Evolutionary conservation across 2,888 invertebrate genomes (phyloP).

Genomic region (Sceliomorpha sp.): DNA sequence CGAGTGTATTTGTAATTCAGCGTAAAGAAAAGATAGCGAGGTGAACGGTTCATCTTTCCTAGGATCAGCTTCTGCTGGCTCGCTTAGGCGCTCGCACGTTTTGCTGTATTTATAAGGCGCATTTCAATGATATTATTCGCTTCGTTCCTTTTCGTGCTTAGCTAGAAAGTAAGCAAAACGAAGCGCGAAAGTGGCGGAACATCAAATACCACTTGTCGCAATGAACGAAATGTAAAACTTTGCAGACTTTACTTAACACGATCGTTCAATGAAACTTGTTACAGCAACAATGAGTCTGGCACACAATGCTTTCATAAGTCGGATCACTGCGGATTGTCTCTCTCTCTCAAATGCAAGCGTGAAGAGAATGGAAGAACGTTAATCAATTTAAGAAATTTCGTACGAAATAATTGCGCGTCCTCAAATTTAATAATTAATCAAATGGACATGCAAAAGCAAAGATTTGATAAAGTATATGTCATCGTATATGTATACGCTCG

Average conservation of each 20-base stretch:
- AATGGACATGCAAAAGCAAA: too few species aligned
- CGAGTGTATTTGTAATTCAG: constrained; percentile 61
- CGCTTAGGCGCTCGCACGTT: constrained; percentile 52
- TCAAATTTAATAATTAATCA: too few species aligned
- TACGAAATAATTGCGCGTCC: too few species aligned
- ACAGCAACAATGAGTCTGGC: too few species aligned
- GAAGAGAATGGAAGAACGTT: not conserved
- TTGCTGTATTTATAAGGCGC: constrained; percentile 69
- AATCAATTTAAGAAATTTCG: too few species aligned
- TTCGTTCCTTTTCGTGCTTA: constrained; percentile 57
- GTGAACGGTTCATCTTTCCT: constrained; percentile 65
- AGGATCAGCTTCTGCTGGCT: constrained; percentile 60
- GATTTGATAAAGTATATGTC: not conserved
- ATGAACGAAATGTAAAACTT: constrained; percentile 14
- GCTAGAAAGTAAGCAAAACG: constrained; percentile 21
- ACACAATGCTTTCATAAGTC: not conserved
- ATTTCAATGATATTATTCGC: constrained; percentile 70
- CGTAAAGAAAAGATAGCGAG: constrained; percentile 65
- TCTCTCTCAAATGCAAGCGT: not conserved
- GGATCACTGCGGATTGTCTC: not conserved
- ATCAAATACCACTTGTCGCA: not conserved
- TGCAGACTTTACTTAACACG: constrained; percentile 26
- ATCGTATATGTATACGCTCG: not conserved
- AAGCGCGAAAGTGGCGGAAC: constrained; percentile 12
- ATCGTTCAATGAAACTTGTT: not conserved